Percentiles rank a stretch among this genome's conserved stretches.
Evolutionary conservation across 2,888 invertebrate species (phyloP).

Genomic region (Pristionchus mayeri): DNA sequence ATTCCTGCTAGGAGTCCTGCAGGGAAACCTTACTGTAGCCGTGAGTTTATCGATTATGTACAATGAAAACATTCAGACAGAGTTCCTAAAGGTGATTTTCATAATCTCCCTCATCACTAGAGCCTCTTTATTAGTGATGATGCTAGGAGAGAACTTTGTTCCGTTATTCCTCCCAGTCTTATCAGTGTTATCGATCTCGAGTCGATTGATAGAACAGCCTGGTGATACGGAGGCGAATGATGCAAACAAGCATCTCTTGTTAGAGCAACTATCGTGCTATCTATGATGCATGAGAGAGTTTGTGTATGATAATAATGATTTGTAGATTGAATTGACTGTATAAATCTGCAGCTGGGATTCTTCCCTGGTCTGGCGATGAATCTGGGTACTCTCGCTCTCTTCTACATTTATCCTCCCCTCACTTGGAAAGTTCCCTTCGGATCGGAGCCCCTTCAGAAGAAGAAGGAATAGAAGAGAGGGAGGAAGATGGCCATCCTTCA

Average conservation of each 20-base stretch:
- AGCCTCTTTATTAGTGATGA: background rate
- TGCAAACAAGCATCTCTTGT: too few species aligned
- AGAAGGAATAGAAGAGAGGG: background rate
- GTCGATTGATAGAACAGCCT: too few species aligned
- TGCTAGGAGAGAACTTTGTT: background rate
- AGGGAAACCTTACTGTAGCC: slow-evolving; percentile 68
- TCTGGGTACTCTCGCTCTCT: slow-evolving; percentile 65
- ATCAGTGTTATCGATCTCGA: background rate
- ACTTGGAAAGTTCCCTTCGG: slow-evolving; percentile 74
- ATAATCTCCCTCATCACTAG: background rate
- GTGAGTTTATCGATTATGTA: slow-evolving; percentile 54
- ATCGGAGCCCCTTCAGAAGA: slow-evolving; percentile 58
- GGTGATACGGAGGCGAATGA: too few species aligned
- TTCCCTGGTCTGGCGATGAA: slow-evolving; percentile 70
- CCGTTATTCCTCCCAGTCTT: background rate
- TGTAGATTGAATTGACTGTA: too few species aligned
- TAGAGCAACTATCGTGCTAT: too few species aligned
- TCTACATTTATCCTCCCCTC: slow-evolving; percentile 72
- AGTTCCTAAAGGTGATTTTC: too few species aligned
- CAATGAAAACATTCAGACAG: too few species aligned
- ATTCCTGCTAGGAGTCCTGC: slow-evolving; percentile 69
- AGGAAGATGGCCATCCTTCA: too few species aligned
- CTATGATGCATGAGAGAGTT: too few species aligned
- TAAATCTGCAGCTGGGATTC: slow-evolving; percentile 70
- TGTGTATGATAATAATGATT: too few species aligned